Conservation (phyloP, 1,140 invertebrate species). For the Drosophila hydei region DNA sequence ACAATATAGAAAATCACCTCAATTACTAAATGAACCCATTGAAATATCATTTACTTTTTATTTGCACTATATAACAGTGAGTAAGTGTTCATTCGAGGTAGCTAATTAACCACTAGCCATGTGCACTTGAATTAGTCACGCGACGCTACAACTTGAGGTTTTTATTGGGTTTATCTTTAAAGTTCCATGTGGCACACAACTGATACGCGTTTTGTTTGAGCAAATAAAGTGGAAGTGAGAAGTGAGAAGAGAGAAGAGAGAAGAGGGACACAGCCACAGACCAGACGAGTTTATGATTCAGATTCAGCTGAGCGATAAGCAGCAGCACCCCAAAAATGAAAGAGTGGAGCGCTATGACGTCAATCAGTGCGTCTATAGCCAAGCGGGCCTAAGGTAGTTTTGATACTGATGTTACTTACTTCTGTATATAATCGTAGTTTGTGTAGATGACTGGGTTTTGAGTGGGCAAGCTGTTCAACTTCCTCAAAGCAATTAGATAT, state of each 20-base stretch:
- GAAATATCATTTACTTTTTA: neutral
- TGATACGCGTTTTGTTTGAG: slow-evolving; percentile 20
- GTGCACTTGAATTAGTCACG: slow-evolving; percentile 71
- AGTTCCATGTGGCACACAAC: slow-evolving; percentile 13
- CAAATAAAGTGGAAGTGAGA: neutral
- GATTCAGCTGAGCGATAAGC: slow-evolving; percentile 23
- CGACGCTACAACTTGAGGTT: slow-evolving; percentile 42
- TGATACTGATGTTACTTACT: slow-evolving; percentile 49
- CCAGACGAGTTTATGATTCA: slow-evolving; percentile 28
- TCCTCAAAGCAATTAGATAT: slow-evolving; percentile 11
- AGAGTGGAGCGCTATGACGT: neutral
- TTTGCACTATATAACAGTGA: neutral
- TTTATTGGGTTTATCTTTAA: slow-evolving; percentile 29
- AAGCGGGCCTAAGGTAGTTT: no score
- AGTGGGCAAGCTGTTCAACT: slow-evolving; percentile 4
- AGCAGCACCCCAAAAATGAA: neutral
- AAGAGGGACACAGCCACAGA: neutral
- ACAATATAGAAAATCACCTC: no score
- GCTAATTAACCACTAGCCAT: slow-evolving; percentile 42
- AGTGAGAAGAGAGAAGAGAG: neutral
- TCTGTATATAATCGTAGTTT: slow-evolving; percentile 47
- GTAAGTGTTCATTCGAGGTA: neutral
- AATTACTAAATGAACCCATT: no score
- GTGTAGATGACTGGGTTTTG: slow-evolving; percentile 20
- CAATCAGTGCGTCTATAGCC: neutral